Conservation (phyloP, 2,113 vertebrate species). For the Phylloscopus trochilus region DNA sequence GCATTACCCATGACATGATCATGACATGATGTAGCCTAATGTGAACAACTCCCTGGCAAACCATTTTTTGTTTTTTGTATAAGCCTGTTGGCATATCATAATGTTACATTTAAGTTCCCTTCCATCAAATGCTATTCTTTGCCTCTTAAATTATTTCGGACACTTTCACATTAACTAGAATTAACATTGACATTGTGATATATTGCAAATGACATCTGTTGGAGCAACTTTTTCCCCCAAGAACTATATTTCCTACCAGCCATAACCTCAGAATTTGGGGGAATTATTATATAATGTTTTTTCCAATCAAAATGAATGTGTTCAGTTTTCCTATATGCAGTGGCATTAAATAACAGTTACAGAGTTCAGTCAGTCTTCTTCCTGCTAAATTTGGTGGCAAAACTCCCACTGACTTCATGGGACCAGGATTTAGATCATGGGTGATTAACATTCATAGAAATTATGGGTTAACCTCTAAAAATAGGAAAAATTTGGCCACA, state of each 20-base stretch:
- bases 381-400: neutral
- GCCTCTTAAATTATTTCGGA: constrained; percentile 6
- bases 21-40: neutral
- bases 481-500: neutral
- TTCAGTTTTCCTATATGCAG: constrained; percentile 45
- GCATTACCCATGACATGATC: neutral
- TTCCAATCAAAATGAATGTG: constrained; percentile 55
- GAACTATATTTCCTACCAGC: neutral
- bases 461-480: constrained; percentile 24
- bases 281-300: constrained; percentile 28
- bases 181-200: constrained; percentile 22
- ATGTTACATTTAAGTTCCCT: neutral
- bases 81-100: neutral
- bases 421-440: constrained; percentile 3
- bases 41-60: neutral
- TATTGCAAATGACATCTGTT: constrained; percentile 33
- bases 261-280: constrained; percentile 17
- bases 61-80: neutral
- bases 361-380: neutral
- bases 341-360: constrained; percentile 36
- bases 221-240: constrained; percentile 12
- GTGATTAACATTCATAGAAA: constrained; percentile 13
- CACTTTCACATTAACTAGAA: neutral
- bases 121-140: neutral
- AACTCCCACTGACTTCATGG: constrained; percentile 39